Base-by-base conservation (phyloP, 2,113 vertebrate species). In the Malurus alboscapulatus region DNA sequence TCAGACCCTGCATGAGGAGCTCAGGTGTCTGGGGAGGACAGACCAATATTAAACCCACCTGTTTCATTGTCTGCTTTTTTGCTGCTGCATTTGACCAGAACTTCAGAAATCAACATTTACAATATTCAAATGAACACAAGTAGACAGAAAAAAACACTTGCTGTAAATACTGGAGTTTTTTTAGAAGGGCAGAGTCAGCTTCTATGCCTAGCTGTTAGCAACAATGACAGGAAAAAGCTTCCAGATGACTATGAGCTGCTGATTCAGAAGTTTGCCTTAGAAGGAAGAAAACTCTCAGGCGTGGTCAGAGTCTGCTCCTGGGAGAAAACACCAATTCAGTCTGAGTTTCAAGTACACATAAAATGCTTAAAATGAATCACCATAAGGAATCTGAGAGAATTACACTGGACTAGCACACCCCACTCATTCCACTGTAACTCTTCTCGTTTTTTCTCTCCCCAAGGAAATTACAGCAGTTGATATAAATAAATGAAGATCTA, bases 261-360 rank as follows among this genome's bases (percentile, higher is more conserved):
- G 97, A 98, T 96, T 98, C 95, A 97, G 95, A 97, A 97, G 93
- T 93, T 88, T 96, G 95, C 97, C 97, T 97, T 97, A 98, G 91
- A 98, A 97, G 97, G 97, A 98, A 98, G 94, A 97, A 97, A 97
- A 97, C 47, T 96, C 89, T 96, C 89, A 95, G 92, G 90, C 91
- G 50, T 91, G 93, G 74, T 95, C 91, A 83, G 82, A 74, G 85
- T 57, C 83, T 86, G 81, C 79, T 93, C 54, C 84, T 87, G 69
- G 55, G 59, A 95, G 54, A 92, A 94, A 92, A 65, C 66, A 91
- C 40, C 30, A 92, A 86, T 92, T 91, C 91, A 92, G 88, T 63
- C 77, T 71, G 91, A 95, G 88, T 57, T 96, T 91, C 84, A 97
- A 97, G 93, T 73, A 96, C 2, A 0, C 22, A 84, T 77, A 92